These are phyloP conservation scores for Notodonta dromedarius DNA, from an alignment of 2,888 invertebrate species.

Conservation along the genomic window DNA sequence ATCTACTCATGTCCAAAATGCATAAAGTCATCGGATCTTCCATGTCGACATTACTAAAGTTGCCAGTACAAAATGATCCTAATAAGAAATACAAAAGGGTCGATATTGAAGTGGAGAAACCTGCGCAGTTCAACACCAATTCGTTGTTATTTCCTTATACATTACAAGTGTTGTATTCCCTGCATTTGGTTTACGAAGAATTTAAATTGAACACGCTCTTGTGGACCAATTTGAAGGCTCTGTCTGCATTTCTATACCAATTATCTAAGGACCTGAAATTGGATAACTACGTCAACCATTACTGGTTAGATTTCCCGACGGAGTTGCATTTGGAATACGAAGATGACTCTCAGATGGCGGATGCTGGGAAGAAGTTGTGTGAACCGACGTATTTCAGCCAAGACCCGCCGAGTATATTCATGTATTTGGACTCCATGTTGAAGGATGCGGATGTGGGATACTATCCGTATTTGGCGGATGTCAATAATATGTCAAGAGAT, in stretches of 20 bases:
- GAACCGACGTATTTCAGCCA: conserved; percentile 85
- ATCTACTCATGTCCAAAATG: conserved; percentile 84
- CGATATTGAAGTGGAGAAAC: conserved; percentile 50
- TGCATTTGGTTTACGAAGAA: conserved; percentile 97
- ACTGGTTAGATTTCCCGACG: conserved; percentile 93
- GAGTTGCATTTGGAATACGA: conserved; percentile 75
- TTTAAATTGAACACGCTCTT: conserved; percentile 91
- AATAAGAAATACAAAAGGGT: conserved; percentile 37
- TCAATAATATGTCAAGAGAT: conserved; percentile 89
- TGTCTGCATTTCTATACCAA: conserved; percentile 90
- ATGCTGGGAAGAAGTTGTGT: conserved; percentile 82
- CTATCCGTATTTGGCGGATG: conserved; percentile 89
- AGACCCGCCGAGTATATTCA: conserved; percentile 89
- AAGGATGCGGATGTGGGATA: conserved; percentile 78
- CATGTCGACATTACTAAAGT: conserved; percentile 71
- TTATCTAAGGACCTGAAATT: conserved; percentile 90
- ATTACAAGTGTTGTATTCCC: conserved; percentile 89
- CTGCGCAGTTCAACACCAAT: conserved; percentile 84
- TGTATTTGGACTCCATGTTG: conserved; percentile 87
- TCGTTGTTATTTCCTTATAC: conserved; percentile 89
- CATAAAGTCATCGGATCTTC: conserved; percentile 78
- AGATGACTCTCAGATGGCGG: conserved; percentile 80
- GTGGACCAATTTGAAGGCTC: conserved; percentile 86
- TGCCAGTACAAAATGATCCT: conserved; percentile 44
- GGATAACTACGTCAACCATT: conserved; percentile 89